These are phyloP conservation scores for Drosophila meridiana DNA, from an alignment of 2,888 invertebrate genomes.

Conservation along the genomic window DNA sequence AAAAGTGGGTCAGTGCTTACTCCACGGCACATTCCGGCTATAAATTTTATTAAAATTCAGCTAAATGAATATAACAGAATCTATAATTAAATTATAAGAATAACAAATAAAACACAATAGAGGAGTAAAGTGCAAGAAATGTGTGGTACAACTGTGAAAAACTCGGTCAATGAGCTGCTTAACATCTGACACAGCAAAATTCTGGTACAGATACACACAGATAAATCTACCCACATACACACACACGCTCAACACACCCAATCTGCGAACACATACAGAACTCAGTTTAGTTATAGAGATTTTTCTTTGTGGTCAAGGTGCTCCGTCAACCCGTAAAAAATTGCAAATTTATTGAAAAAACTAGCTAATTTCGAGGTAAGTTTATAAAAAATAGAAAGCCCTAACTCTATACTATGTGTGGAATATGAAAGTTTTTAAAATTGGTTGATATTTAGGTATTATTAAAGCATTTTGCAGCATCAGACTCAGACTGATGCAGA, in stretches of 20 bases:
- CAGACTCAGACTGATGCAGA: background rate
- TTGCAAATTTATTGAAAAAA: constrained; percentile 84
- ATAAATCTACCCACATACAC: background rate
- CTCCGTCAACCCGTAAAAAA: constrained; percentile 80
- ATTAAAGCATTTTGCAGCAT: constrained; percentile 35
- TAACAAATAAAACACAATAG: background rate
- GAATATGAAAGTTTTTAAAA: constrained; percentile 22
- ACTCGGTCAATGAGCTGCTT: background rate
- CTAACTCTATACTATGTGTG: background rate
- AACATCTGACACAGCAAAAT: constrained; percentile 38
- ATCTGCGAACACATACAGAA: constrained; percentile 19
- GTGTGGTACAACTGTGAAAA: background rate
- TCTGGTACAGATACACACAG: constrained; percentile 73
- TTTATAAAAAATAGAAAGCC: constrained; percentile 17
- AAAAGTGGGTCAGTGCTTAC: constrained; percentile 67
- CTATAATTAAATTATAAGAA: too few species aligned
- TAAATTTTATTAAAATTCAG: constrained; percentile 19
- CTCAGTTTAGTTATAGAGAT: constrained; percentile 79
- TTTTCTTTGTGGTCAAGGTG: constrained; percentile 77
- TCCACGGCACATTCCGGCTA: constrained; percentile 12
- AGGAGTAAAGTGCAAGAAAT: background rate
- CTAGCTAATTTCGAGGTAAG: constrained; percentile 84
- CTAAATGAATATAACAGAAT: background rate
- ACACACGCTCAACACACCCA: background rate
- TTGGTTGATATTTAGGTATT: constrained; percentile 3